Conservation (phyloP, 2,797 vertebrate species). For the Gadopsis bispinosus region DNA sequence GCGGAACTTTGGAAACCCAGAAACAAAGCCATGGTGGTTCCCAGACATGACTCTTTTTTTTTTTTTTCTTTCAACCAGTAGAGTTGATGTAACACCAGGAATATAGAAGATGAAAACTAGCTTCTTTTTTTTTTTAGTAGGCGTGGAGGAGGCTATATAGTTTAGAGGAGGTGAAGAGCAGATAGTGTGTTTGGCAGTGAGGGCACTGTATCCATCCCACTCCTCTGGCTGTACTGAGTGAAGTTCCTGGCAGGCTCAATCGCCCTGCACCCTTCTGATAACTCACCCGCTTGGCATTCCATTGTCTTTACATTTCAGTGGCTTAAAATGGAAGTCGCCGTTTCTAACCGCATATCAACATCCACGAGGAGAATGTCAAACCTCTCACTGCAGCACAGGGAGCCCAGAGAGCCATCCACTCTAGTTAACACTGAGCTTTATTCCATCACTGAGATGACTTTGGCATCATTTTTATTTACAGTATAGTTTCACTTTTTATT, state of each 20-base stretch:
- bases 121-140: constrained; percentile 31
- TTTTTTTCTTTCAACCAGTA: constrained; percentile 8
- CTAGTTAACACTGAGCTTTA: constrained; percentile 13
- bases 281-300: constrained; percentile 56
- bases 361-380: constrained; percentile 46
- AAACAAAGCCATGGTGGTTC: constrained; percentile 2
- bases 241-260: constrained; percentile 56
- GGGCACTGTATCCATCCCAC: constrained; percentile 47
- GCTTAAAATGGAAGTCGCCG: constrained; percentile 59
- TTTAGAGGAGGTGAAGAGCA: constrained; percentile 45
- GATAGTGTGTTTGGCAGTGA: constrained; percentile 50
- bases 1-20: constrained; percentile 14
- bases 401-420: constrained; percentile 1
- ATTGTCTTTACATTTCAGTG: constrained; percentile 67
- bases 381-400: constrained; percentile 13
- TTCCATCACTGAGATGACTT: constrained; percentile 21
- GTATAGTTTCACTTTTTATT: constrained; percentile 9
- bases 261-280: constrained; percentile 61
- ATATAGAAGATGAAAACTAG: constrained; percentile 36
- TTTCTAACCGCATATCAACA: constrained; percentile 43
- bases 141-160: constrained; percentile 41
- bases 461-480: constrained; percentile 11
- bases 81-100: constrained; percentile 36
- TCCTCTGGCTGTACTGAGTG: constrained; percentile 55
- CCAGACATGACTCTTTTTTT: constrained; percentile 9